Evolutionary conservation across 2,797 vertebrate species (phyloP).

Genomic region (Semotilus atromaculatus): DNA sequence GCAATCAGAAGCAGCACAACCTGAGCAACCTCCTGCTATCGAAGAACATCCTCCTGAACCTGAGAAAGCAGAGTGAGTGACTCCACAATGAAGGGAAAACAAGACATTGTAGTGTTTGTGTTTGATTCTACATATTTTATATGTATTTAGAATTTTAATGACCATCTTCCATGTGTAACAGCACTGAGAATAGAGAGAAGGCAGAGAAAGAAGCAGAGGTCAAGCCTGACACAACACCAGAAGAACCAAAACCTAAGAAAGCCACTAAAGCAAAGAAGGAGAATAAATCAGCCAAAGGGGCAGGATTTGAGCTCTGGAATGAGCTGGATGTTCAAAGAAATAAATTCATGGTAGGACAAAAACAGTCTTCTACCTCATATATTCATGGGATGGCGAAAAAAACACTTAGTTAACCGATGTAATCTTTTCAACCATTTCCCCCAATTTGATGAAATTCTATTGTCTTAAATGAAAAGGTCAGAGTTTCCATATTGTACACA

Average conservation of each 20-base stretch:
- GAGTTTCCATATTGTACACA: too few relatives aligned
- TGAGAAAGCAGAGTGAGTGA: slow-evolving; percentile 90
- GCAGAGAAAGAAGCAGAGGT: slow-evolving; percentile 72
- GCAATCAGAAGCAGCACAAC: slow-evolving; percentile 71
- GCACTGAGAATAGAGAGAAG: slow-evolving; percentile 88
- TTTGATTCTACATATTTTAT: not conserved
- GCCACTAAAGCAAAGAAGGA: slow-evolving; percentile 74
- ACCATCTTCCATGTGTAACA: slow-evolving; percentile 57
- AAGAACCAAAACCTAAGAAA: slow-evolving; percentile 64
- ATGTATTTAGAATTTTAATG: not conserved
- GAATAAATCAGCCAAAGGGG: slow-evolving; percentile 67
- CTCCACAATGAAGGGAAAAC: not conserved
- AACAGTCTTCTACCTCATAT: too few relatives aligned
- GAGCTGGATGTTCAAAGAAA: slow-evolving; percentile 91
- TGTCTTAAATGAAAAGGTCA: too few relatives aligned
- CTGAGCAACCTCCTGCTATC: slow-evolving; percentile 70
- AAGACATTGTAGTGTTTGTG: not conserved
- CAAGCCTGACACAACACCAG: slow-evolving; percentile 59
- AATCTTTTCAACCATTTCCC: too few relatives aligned
- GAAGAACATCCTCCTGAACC: slow-evolving; percentile 78
- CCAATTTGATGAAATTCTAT: too few relatives aligned
- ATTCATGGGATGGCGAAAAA: too few relatives aligned
- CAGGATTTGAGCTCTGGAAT: slow-evolving; percentile 87
- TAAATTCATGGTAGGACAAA: slow-evolving; percentile 87
- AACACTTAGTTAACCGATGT: too few relatives aligned